Evolutionary conservation across 2,797 vertebrate genomes (phyloP).

Genomic region (Spinus olivaceus): DNA sequence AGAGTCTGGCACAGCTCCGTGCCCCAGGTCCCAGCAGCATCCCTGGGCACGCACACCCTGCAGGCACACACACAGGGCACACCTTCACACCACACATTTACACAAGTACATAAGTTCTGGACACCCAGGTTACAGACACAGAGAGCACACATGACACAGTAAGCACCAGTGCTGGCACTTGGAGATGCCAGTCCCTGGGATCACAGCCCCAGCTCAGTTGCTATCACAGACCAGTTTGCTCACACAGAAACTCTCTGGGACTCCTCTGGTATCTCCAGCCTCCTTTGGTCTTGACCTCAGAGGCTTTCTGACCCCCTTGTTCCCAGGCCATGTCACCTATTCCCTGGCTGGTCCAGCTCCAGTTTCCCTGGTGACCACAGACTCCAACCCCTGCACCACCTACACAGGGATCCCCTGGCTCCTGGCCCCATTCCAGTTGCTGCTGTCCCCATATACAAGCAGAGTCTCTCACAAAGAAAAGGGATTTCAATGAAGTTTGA

Average conservation of each 20-base stretch:
- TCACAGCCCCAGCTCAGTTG: neutral
- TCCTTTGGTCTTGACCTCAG: neutral
- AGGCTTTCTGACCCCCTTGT: neutral
- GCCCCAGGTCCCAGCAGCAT: neutral
- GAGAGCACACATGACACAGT: neutral
- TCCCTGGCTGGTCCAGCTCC: neutral
- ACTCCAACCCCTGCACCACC: neutral
- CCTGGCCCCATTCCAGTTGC: neutral
- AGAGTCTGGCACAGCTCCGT: neutral
- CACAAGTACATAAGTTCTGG: accelerated
- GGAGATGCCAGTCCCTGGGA: accelerated
- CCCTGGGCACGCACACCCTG: accelerated
- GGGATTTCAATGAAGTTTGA: neutral
- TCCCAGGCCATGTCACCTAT: neutral
- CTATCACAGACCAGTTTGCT: neutral
- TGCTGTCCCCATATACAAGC: too few relatives aligned
- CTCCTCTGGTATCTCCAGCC: neutral
- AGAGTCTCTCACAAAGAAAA: neutral
- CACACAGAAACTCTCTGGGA: neutral
- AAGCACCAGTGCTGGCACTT: neutral
- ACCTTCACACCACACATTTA: neutral
- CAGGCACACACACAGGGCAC: neutral
- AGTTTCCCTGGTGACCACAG: neutral
- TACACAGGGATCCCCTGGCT: accelerated
- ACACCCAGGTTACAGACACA: neutral